Base-by-base conservation (phyloP, 2,113 vertebrate species). In the Alaudala cheleensis region DNA sequence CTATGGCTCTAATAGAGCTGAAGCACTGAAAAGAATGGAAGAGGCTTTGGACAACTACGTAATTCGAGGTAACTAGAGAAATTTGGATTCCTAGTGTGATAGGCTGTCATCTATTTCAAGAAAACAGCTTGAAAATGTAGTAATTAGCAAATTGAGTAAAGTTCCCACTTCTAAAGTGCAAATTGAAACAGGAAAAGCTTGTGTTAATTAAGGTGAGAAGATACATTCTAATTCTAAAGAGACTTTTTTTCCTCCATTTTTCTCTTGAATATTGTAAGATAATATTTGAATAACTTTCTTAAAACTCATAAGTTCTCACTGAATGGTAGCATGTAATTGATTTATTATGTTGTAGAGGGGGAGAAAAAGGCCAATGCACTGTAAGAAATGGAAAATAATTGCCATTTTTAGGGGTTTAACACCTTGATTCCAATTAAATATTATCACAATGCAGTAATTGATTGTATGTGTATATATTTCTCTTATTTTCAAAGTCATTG, bases 11-110 rank as follows among this genome's bases (percentile, higher is more conserved):
- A 98, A 98, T 26, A 98, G 99, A 97, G 97, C 97, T 25, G 99
- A 99, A 97, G 99, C 99, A 14, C 96, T 99, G 20, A 96, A 98
- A 95, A 98, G 98, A 96, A 98, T 98, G 98, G 98, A 99, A 97
- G 98, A 98, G 2, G 99, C 99, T 33, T 97, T 99, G 96, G 99
- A 99, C 95, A 98, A 98, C 97, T 99, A 99, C 0, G 98, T 99
- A 37, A 99, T 99, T 94, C 98, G 99, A 99, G 99, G 99, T 99
- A 98, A 98, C 82, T 97, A 90, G 93, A 96, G 51, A 94, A 77
- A 64, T 93, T 81, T 89, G 53, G 60, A 18, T 66, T 97, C 97
- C 96, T 93, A 92, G 97, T 98, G 95, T 91, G 97, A 95, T 96
- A 98, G 97, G 74, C 94, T 98, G 97, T 94, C 95, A 97, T 97